Conservation (phyloP, 2,113 vertebrate genomes). For the human (Homo sapiens) region GRCh38 chr15:90054001-90054500, state of each 20-base stretch:
- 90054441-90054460: neutral
- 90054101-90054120: conserved; percentile 79
- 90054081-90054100: conserved; percentile 66
- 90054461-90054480: neutral
- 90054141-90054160: conserved; percentile 75
- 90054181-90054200: conserved; percentile 85
- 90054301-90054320: conserved; percentile 76
- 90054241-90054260: conserved; percentile 84
- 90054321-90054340: neutral
- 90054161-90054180: conserved; percentile 70
- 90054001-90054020: conserved; percentile 2
- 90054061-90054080: conserved; percentile 75
- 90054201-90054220: conserved; percentile 82
- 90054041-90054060: conserved; percentile 50
- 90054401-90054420: neutral
- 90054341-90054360: neutral
- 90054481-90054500: neutral
- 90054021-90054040: neutral
- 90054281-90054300: conserved; percentile 67
- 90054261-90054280: conserved; percentile 83
- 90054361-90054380: neutral
- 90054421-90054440: accelerated
- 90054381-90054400: neutral
- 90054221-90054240: conserved; percentile 71
- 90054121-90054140: conserved; percentile 68